Evolutionary conservation across 2,113 vertebrate species (phyloP).

Genomic region (Neodon shergylaensis): DNA sequence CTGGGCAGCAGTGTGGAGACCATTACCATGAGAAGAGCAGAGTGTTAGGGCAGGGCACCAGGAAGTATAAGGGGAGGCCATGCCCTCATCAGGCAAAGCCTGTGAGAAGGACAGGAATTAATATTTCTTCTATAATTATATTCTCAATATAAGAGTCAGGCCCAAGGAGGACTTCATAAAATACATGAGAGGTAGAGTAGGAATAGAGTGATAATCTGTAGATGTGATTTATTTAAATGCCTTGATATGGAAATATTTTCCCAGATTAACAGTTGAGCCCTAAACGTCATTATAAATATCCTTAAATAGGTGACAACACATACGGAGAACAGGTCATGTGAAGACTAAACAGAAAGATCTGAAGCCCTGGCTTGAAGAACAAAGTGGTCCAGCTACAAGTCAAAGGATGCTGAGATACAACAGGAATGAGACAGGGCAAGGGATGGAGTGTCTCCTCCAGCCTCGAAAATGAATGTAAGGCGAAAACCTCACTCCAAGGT

Average conservation of each 20-base stretch:
- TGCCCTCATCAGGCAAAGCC: neutral
- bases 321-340: neutral
- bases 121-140: neutral
- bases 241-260: neutral
- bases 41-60: too few relatives aligned
- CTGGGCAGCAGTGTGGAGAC: accelerated
- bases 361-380: neutral
- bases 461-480: neutral
- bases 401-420: neutral
- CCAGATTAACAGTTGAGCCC: neutral
- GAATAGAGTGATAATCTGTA: neutral
- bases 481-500: neutral
- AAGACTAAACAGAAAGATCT: neutral
- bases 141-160: neutral
- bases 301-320: neutral
- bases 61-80: neutral
- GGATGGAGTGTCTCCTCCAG: neutral
- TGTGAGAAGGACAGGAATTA: neutral
- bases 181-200: neutral
- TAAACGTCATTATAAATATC: neutral
- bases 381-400: neutral
- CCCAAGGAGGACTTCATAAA: neutral
- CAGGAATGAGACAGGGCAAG: neutral
- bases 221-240: neutral
- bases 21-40: neutral